Evolutionary conservation across 2,888 invertebrate species (phyloP).

Genomic region (Cheilosia scutellata): DNA sequence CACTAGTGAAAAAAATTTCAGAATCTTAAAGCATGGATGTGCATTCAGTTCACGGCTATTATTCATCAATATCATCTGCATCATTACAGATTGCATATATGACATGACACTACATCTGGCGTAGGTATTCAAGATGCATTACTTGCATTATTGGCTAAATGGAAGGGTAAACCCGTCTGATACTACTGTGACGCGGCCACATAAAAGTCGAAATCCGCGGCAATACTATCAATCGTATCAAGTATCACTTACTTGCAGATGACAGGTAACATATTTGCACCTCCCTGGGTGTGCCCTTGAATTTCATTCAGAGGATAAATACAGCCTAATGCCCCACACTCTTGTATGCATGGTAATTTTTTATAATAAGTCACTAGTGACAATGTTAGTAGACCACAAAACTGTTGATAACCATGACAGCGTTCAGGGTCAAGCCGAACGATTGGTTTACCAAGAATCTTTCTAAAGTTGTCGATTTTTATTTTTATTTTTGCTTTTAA

Average conservation of each 20-base stretch:
- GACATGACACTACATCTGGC: constrained; percentile 23
- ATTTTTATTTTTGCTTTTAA: constrained; percentile 22
- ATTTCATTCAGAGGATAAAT: constrained; percentile 20
- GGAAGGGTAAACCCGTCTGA: neutral
- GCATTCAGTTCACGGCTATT: constrained; percentile 49
- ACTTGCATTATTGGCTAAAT: neutral
- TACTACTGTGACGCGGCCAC: neutral
- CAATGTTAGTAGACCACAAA: constrained; percentile 45
- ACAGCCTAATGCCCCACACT: constrained; percentile 24
- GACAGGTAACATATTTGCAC: neutral
- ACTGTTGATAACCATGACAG: constrained; percentile 59
- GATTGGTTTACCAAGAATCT: constrained; percentile 27
- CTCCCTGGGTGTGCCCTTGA: constrained; percentile 15
- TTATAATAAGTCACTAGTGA: constrained; percentile 34
- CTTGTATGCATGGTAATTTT: neutral
- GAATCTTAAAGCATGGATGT: constrained; percentile 18
- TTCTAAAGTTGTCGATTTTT: neutral
- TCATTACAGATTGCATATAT: neutral
- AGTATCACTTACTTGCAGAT: neutral
- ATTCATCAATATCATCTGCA: constrained; percentile 29
- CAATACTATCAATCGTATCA: constrained; percentile 12
- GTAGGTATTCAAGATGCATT: neutral
- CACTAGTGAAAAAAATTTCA: constrained; percentile 5
- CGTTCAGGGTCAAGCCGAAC: constrained; percentile 47
- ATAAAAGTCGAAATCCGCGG: neutral